Evolutionary conservation across 2,888 invertebrate species (phyloP), one percentile per base, ranked within the genome.

Genomic region (Osmoderma eremita): DNA sequence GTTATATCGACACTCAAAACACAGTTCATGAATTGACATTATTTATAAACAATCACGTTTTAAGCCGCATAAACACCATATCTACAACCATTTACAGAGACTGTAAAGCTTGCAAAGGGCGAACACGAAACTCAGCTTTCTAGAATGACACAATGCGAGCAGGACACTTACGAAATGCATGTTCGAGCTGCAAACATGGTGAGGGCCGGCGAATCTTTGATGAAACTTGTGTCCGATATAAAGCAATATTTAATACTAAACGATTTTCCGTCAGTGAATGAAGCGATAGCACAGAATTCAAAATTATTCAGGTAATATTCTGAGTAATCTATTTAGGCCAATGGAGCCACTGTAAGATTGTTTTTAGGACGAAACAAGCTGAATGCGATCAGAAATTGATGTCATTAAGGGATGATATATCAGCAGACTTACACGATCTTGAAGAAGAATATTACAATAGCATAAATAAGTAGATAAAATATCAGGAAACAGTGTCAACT

Each of bases 191-290:
- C 97, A 3, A 98, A 98, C 80, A 97, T 98, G 78, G 97, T 97
- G 0, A 86, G 98, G 76, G 98, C 98, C 67, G 97, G 96, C 0
- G 98, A 98, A 84, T 97, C 97, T 0, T 82, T 99, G 20, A 95
- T 97, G 93, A 98, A 98, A 82, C 85, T 99, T 24, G 97, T 98
- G 0, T 95, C 97, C 0, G 98, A 98, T 80, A 94, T 99, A 70
- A 98, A 98, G 78, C 98, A 99, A 79, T 99, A 98, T 82, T 85
- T 98, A 49, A 97, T 98, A 76, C 86, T 99, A 17, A 98, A 98
- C 81, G 98, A 99, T 83, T 99, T 99, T 80, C 97, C 97, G 49
- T 97, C 97, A 1, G 95, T 98, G 0, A 98, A 98, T 81, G 97
- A 98, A 78, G 95, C 97, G 0, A 98, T 98, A 71, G 91, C 93